A percentile compares a stretch with the other conserved stretches of the same genome.
Evolutionary conservation across 2,888 invertebrate genomes (phyloP).

Genomic region (Lasioglossum lativentre): DNA sequence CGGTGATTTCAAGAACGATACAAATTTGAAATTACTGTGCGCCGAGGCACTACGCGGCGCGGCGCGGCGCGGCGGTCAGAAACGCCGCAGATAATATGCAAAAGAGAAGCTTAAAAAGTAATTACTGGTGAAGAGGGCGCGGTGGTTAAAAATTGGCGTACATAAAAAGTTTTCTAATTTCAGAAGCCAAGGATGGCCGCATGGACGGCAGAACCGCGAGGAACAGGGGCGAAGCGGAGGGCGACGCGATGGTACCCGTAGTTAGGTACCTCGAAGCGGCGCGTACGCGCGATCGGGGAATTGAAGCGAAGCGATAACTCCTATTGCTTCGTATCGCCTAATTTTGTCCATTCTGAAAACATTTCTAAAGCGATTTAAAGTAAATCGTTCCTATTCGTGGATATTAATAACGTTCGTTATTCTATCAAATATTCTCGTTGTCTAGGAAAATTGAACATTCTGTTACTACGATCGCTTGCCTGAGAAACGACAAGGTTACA

Average conservation of each 20-base stretch:
- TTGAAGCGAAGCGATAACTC: background rate
- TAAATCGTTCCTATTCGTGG: background rate
- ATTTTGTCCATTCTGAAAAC: background rate
- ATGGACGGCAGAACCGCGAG: conserved; percentile 41
- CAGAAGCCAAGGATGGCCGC: conserved; percentile 74
- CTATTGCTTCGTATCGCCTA: background rate
- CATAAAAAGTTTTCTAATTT: conserved; percentile 85
- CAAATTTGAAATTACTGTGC: conserved; percentile 74
- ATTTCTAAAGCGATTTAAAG: background rate
- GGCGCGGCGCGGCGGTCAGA: conserved; percentile 22
- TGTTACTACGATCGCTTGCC: background rate
- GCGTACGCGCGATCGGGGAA: conserved; percentile 17
- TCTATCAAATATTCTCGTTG: background rate
- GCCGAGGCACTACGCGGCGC: conserved; percentile 4
- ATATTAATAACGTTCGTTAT: too few species aligned
- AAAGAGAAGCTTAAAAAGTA: conserved; percentile 84
- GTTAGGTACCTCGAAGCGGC: conserved; percentile 57
- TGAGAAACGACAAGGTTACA: background rate
- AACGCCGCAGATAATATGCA: conserved; percentile 80
- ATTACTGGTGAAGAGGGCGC: conserved; percentile 82
- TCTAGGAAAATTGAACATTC: background rate
- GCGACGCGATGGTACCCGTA: conserved; percentile 25
- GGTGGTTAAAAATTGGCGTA: conserved; percentile 83
- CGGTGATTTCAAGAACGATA: conserved; percentile 64
- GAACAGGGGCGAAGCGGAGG: conserved; percentile 17